A percentile compares a stretch with the other conserved stretches of the same genome.
These are phyloP conservation scores for Diceros bicornis DNA, from an alignment of 2,797 vertebrate genomes.

Conservation along the genomic window DNA sequence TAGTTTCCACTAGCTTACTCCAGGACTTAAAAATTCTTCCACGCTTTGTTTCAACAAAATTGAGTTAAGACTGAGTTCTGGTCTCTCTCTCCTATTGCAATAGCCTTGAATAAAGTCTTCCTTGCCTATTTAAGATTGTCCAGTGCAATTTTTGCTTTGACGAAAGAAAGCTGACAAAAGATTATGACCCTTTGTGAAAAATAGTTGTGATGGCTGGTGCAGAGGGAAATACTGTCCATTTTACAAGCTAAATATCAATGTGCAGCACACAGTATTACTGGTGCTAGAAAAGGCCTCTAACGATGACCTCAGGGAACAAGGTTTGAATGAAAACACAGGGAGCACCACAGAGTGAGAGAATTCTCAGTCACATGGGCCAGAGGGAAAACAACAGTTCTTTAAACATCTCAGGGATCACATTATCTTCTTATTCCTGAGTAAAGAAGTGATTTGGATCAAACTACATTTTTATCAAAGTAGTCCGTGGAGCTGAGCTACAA, in stretches of 20 bases:
- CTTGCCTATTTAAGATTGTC: not conserved
- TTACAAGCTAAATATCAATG: not conserved
- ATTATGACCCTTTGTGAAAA: not conserved
- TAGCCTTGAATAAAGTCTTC: not conserved
- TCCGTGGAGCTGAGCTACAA: not conserved
- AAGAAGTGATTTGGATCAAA: not conserved
- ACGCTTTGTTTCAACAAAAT: not conserved
- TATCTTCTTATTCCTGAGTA: not conserved
- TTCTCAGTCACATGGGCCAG: not conserved
- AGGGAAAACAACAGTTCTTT: not conserved
- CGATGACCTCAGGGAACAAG: not conserved
- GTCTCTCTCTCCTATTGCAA: not conserved
- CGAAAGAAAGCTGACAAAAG: not conserved
- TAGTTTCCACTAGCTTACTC: not conserved
- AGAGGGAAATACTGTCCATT: not conserved
- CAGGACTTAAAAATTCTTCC: not conserved
- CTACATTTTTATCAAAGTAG: not conserved
- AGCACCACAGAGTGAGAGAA: not conserved
- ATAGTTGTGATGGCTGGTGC: not conserved
- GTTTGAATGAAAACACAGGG: not conserved
- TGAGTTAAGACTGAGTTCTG: not conserved
- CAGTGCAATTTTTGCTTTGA: not conserved
- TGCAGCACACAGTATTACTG: not conserved
- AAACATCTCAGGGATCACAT: not conserved
- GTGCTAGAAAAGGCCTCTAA: not conserved